phyloP scores from a whole-genome alignment of 1,140 invertebrate species.

The Panagrolaimus sp. region DNA sequence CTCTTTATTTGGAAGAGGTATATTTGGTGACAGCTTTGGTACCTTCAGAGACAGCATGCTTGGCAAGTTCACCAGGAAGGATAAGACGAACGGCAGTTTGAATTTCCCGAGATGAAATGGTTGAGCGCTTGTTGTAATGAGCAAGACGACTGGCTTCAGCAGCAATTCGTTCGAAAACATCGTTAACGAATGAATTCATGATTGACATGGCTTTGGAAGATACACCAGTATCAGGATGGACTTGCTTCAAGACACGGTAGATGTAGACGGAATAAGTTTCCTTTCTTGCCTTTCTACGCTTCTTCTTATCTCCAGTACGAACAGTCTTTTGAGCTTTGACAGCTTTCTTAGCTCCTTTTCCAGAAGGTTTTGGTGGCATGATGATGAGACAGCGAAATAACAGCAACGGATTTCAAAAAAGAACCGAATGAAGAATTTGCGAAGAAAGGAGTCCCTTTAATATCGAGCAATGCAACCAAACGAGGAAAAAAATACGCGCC shows the following conservation, averaged over 20 bases:
- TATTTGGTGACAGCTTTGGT: constrained; percentile 63
- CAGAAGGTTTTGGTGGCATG: constrained; percentile 37
- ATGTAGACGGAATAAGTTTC: constrained; percentile 56
- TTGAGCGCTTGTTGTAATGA: constrained; percentile 60
- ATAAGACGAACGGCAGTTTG: constrained; percentile 60
- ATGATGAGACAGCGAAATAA: constrained; percentile 11
- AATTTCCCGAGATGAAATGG: constrained; percentile 59
- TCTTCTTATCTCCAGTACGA: constrained; percentile 46
- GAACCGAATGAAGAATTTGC: not conserved
- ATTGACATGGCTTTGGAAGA: constrained; percentile 66
- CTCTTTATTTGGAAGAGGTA: constrained; percentile 62
- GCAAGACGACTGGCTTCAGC: constrained; percentile 43
- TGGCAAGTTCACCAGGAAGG: constrained; percentile 60
- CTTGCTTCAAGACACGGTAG: constrained; percentile 42
- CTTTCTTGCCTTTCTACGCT: constrained; percentile 59
- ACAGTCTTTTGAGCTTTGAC: constrained; percentile 38
- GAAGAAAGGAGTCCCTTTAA: not conserved
- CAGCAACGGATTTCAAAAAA: not conserved
- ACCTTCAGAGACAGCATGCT: constrained; percentile 59
- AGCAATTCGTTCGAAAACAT: constrained; percentile 47
- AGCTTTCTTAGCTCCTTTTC: constrained; percentile 46
- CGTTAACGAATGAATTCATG: constrained; percentile 66
- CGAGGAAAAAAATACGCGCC: not conserved
- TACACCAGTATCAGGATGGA: constrained; percentile 59
- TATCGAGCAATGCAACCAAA: not conserved